A percentile compares a stretch with the other conserved stretches of the same genome.
Conservation (phyloP, 1,140 invertebrate genomes). For the Solenopsis invicta region DNA sequence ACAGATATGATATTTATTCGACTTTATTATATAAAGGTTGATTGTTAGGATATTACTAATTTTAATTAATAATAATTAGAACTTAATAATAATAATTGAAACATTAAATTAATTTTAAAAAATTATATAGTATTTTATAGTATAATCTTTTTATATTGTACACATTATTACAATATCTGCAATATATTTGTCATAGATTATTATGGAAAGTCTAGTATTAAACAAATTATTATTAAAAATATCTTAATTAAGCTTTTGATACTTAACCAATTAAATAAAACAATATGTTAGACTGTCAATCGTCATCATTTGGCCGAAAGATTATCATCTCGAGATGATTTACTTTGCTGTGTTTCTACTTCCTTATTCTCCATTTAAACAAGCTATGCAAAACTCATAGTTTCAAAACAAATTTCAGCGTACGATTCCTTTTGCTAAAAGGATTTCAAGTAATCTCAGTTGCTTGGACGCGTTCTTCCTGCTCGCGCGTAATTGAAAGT, state of each 20-base stretch:
- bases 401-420: conserved; percentile 36
- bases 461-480: conserved; percentile 39
- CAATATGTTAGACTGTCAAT: conserved; percentile 3
- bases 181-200: not conserved
- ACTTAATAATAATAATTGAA: not conserved
- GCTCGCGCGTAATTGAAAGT: conserved; percentile 32
- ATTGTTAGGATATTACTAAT: conserved; percentile 54
- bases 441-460: conserved; percentile 34
- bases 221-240: not conserved
- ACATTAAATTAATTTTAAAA: not conserved
- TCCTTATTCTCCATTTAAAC: conserved; percentile 35
- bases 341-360: conserved; percentile 9
- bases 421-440: conserved; percentile 36
- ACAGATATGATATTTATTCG: conserved; percentile 28
- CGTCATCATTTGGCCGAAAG: not conserved
- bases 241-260: not conserved
- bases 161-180: not conserved
- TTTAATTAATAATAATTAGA: conserved; percentile 22
- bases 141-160: not conserved
- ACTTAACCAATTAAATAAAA: not conserved
- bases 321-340: not conserved
- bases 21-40: not conserved
- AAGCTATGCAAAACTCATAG: conserved; percentile 43
- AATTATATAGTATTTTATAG: not conserved
- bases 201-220: not conserved